Percentiles rank a stretch among this genome's conserved stretches.
phyloP scores from a whole-genome alignment of 2,113 vertebrate genomes.

The Terrapene triunguis region DNA sequence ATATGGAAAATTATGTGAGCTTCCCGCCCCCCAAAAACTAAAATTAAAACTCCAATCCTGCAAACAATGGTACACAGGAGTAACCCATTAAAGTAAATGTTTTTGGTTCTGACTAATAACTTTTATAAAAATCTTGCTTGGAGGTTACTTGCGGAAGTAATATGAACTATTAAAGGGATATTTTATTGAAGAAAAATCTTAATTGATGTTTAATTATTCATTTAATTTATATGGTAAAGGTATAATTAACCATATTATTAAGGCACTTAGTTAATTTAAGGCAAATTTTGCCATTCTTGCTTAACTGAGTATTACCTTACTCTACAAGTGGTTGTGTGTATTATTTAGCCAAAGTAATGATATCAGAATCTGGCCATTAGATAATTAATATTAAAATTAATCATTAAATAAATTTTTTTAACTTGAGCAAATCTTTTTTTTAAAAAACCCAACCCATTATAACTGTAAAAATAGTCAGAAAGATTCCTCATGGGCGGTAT shows the following conservation, averaged over 20 bases:
- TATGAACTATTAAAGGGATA: not conserved
- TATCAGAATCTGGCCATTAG: not conserved
- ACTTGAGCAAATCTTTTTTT: not conserved
- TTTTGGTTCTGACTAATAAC: not conserved
- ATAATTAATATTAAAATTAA: not conserved
- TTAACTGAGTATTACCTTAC: not conserved
- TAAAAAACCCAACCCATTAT: not conserved
- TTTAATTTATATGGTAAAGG: not conserved
- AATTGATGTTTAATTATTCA: not conserved
- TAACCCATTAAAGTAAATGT: not conserved
- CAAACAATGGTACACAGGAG: fast-evolving
- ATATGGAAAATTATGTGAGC: not conserved
- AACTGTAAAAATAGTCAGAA: no score
- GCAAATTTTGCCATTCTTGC: not conserved
- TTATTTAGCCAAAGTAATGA: not conserved
- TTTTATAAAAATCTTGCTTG: not conserved
- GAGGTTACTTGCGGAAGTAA: not conserved
- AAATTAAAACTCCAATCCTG: not conserved
- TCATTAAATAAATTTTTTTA: not conserved
- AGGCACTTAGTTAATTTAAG: not conserved
- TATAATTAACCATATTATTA: not conserved
- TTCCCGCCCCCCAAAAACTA: not conserved
- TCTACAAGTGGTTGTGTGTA: not conserved
- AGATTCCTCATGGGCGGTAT: no score
- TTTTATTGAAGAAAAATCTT: not conserved